Conservation (phyloP, 2,797 vertebrate genomes). For the Rhyacichthys aspro region DNA sequence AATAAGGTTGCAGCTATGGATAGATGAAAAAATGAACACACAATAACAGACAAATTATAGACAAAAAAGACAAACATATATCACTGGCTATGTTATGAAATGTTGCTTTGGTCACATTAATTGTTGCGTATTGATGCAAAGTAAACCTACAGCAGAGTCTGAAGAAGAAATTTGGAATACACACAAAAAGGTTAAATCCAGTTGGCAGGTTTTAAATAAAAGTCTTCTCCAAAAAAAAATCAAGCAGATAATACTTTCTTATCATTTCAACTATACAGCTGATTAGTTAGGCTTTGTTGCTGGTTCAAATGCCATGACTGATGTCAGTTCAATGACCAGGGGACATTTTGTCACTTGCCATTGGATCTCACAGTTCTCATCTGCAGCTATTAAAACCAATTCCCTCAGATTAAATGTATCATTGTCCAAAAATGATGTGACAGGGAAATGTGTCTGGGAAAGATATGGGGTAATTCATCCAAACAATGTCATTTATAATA, state of each 20-base stretch:
- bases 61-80: not conserved
- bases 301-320: slow-evolving; percentile 10
- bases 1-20: not conserved
- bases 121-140: not conserved
- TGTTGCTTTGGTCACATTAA: not conserved
- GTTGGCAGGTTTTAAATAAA: not conserved
- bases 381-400: slow-evolving; percentile 29
- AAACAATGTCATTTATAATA: not conserved
- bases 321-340: slow-evolving; percentile 26
- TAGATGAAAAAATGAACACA: no score
- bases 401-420: slow-evolving; percentile 24
- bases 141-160: not conserved
- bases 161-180: not conserved
- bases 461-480: slow-evolving; percentile 15
- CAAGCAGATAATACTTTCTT: slow-evolving; percentile 7
- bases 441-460: slow-evolving; percentile 1
- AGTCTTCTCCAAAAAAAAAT: slow-evolving; percentile 18
- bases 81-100: not conserved
- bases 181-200: slow-evolving; percentile 1
- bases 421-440: slow-evolving; percentile 21
- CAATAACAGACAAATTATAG: not conserved
- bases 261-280: slow-evolving; percentile 5
- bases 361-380: slow-evolving; percentile 33
- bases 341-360: slow-evolving; percentile 27
- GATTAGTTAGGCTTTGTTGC: slow-evolving; percentile 22